Evolutionary conservation across 2,888 invertebrate species (phyloP), one percentile per base, ranked within the genome.

Genomic region (Pollenia labialis): DNA sequence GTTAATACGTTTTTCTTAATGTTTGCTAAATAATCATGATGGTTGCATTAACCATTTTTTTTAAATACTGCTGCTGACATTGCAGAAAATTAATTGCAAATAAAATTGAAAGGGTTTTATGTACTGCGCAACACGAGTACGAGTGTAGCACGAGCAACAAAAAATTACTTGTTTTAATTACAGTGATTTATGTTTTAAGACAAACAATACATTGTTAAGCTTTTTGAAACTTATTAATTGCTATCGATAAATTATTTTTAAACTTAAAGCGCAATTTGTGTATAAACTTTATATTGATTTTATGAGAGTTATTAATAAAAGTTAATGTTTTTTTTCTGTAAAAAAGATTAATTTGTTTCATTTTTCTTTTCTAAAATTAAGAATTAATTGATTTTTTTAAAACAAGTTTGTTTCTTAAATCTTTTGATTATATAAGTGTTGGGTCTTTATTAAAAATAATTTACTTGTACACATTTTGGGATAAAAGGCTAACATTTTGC

Each of bases 101-200:
- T 75, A 10, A 42, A 71, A 71, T 46, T 46, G 8, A 44, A 76
- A 76, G 66, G 76, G 76, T 54, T 66, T 76, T 9, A 32, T 32
- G 32, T 32, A 46, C 4, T 23, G 11, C 52, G 44, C n/a, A 32
- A 6, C 32, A 32, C 6, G 6, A 32, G 32, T 56, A n/a, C 56
- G 23, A 60, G 48, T 11, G 48, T 42, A 60, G 32, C 14, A 54
- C 16, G 44, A n/a, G 32, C 54, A 66, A 77, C 32, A 1, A 16
- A 48, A 23, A 48, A 72, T 58, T 46, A 60, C 71, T 81, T 71
- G 32, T 44, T 66, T 81, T 85, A 66, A 81, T 77, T 66, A 66
- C 56, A 85, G 81, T 76, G 60, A 85, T 81, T 76, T 40, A 81
- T 77, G 14, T 85, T 66, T 6, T 52, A 60, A 23, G 58, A 44